Evolutionary conservation across 2,797 vertebrate species (phyloP), one percentile per base, ranked within the genome.

Genomic region (Tadarida brasiliensis): DNA sequence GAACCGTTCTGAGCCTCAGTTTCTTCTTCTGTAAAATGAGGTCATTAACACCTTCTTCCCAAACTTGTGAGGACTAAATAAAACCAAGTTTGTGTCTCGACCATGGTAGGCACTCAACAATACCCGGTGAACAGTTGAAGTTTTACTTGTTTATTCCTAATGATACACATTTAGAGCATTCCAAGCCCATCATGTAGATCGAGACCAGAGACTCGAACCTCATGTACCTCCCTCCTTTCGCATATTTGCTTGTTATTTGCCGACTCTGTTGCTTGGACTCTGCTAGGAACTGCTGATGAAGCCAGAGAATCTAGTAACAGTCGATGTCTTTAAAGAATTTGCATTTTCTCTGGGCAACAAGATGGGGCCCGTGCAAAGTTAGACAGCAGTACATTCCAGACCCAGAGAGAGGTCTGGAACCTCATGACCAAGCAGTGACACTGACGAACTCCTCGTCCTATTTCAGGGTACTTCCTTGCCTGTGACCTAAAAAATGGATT

Each of bases 61-160:
- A 67, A 61, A 28, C 22, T 49, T 49, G 5, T 83, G 14, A 73
- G n/a, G 35, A 56, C 39, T n/a, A 92, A 68, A 57, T 44, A 30
- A 77, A 74, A 76, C 26, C 51, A 73, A 10, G 26, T 73, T 22
- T 35, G 44, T 17, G 11, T 51, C 35, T 85, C 16, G 16, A 28
- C 19, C 12, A 2, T 0, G 20, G 20, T 1, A n/a, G 51, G 26
- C 5, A 6, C 10, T 56, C 7, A 5, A 0, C 1, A 24, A 20
- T 5, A 7, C 6, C 12, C 2, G 5, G 56, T 15, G 28, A 9
- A 47, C 1, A 16, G 12, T 67, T 47, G 1, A 67, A 57, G 56
- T 7, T 44, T 56, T 15, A n/a, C 24, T 73, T 57, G 14, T 51
- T 93, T 94, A 51, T 15, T 78, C 16, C 89, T 67, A 68, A 59